phyloP scores from a whole-genome alignment of 2,888 invertebrate genomes.

The Theodoxus fluviatilis region DNA sequence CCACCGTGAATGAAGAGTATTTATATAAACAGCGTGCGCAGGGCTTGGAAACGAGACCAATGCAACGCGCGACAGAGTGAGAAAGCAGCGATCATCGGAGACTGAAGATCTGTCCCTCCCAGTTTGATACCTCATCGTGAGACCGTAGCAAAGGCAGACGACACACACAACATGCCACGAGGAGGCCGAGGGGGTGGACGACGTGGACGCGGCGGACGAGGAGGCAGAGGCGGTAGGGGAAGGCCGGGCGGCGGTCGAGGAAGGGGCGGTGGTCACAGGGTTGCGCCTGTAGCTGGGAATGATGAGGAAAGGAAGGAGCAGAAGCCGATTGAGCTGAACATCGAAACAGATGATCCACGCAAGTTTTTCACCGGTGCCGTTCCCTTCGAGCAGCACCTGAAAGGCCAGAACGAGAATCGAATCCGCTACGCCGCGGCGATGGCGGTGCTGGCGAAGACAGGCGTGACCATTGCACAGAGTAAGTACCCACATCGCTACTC shows the following conservation, averaged over 20 bases:
- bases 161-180: too few relatives aligned
- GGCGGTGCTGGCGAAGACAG: constrained; percentile 48
- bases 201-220: constrained; percentile 34
- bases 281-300: constrained; percentile 24
- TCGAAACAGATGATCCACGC: constrained; percentile 48
- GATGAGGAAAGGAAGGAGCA: constrained; percentile 22
- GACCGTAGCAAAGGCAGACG: too few relatives aligned
- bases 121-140: too few relatives aligned
- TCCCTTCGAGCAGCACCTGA: constrained; percentile 51
- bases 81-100: too few relatives aligned
- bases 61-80: too few relatives aligned
- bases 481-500: constrained; percentile 33
- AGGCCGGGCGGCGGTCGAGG: constrained; percentile 35
- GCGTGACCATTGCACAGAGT: constrained; percentile 59
- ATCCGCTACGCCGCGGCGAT: constrained; percentile 54
- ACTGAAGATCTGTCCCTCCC: too few relatives aligned
- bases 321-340: constrained; percentile 38
- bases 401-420: constrained; percentile 51
- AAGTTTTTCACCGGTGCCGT: constrained; percentile 56
- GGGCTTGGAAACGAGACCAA: too few relatives aligned
- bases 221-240: constrained; percentile 31
- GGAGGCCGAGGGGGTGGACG: constrained; percentile 28
- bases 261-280: constrained; percentile 26
- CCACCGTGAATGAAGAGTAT: too few relatives aligned
- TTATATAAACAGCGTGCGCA: too few relatives aligned